A percentile compares a stretch with the other conserved stretches of the same genome.
phyloP scores from a whole-genome alignment of 2,113 vertebrate species.

The Lophura nycthemera region DNA sequence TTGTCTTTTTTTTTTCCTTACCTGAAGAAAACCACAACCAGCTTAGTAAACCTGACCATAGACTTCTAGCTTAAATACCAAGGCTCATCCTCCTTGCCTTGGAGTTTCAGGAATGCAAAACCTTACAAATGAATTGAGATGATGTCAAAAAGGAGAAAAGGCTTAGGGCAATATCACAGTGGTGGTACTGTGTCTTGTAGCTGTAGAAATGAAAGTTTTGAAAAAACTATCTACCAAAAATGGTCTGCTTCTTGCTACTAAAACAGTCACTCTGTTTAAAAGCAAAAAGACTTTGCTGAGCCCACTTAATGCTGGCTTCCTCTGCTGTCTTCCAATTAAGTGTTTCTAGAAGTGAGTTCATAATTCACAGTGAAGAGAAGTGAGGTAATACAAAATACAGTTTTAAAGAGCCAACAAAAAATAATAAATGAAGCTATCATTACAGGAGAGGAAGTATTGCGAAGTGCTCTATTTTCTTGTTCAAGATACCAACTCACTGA shows the following conservation, averaged over 20 bases:
- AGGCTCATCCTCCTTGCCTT: neutral
- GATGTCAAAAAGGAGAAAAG: neutral
- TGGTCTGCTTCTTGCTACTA: neutral
- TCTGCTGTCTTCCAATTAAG: neutral
- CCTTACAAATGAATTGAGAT: neutral
- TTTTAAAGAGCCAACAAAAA: neutral
- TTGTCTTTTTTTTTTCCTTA: neutral
- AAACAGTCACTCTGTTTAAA: neutral
- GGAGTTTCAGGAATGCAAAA: neutral
- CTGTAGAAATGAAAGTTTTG: neutral
- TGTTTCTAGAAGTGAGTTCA: neutral
- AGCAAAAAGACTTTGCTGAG: neutral
- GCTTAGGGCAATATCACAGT: neutral
- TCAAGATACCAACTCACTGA: neutral
- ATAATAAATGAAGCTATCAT: neutral
- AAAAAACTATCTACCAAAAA: neutral
- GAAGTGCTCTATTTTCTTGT: neutral
- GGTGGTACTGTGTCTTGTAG: neutral
- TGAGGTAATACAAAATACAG: rapidly evolving
- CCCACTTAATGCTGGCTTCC: neutral
- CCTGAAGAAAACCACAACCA: neutral
- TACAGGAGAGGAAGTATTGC: neutral
- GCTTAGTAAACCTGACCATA: neutral
- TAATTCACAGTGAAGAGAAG: neutral
- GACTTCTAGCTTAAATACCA: neutral